A percentile compares a stretch with the other conserved stretches of the same genome.
Evolutionary conservation across 2,113 vertebrate species (phyloP).

Genomic region (Brachyhypopomus occidentalis): DNA sequence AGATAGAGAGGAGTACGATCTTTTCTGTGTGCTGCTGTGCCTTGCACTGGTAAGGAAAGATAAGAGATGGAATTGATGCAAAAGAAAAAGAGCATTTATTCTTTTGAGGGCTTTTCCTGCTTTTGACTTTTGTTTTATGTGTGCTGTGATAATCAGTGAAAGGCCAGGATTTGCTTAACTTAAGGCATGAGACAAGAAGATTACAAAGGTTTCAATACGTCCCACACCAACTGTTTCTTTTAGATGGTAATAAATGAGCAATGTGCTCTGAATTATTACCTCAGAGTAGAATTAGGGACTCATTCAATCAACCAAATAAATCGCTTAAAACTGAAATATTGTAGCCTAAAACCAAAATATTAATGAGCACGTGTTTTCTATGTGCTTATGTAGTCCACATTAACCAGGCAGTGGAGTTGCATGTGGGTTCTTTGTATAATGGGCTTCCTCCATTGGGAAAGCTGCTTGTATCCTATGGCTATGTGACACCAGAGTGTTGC

Average conservation of each 20-base stretch:
- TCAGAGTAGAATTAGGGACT: not conserved
- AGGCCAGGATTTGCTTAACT: conserved; percentile 30
- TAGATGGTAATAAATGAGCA: conserved; percentile 36
- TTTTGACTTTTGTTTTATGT: conserved; percentile 39
- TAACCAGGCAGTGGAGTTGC: not conserved
- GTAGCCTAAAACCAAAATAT: not conserved
- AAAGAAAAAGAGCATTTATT: conserved; percentile 34
- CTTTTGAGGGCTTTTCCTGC: conserved; percentile 5
- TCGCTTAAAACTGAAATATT: not conserved
- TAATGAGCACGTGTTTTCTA: not conserved
- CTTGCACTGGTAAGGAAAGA: conserved; percentile 43
- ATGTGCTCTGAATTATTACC: not conserved
- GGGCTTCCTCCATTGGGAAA: not conserved
- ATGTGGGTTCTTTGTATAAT: conserved; percentile 24
- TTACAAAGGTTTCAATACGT: conserved; percentile 48
- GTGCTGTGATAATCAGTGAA: conserved; percentile 18
- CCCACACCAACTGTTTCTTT: conserved; percentile 35
- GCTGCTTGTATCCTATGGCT: conserved; percentile 15
- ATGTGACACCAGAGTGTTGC: conserved; percentile 44
- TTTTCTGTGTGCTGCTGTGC: not conserved
- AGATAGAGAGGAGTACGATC: conserved; percentile 21
- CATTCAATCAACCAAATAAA: conserved; percentile 1
- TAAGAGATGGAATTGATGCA: conserved; percentile 49
- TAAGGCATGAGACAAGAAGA: conserved; percentile 47
- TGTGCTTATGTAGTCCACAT: not conserved